Evolutionary conservation across 2,888 invertebrate genomes (phyloP), one percentile per base, ranked within the genome.

Genomic region (Macroteleia sp.): DNA sequence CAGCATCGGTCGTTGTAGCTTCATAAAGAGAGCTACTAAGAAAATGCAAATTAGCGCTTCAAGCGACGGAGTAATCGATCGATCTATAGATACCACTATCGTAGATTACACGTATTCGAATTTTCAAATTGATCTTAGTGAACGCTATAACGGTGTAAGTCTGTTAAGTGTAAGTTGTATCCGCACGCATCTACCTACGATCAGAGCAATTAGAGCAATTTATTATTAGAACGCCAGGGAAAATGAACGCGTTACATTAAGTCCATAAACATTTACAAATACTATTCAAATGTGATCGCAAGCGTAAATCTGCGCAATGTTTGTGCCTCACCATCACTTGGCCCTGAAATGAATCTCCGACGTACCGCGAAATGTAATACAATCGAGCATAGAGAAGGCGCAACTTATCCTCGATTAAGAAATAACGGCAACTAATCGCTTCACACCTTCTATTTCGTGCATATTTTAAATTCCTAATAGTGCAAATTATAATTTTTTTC

Each of bases 301-400:
- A 41, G 50, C 44, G 69, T 69, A 76, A 69, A 67, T 67, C 61
- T 69, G 67, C 41, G 59, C 79, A n/a, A n/a, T n/a, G 50, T 52
- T 61, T 46, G 12, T 44, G 42, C 44, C 16, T 52, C 71, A 73
- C 80, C 75, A 78, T 83, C 76, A 78, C 80, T 77, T 64, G 81
- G 79, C 82, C 82, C 79, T 82, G 82, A 82, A 82, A 82, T 77
- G 74, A 76, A 82, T 82, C 80, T 57, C 67, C n/a, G n/a, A n/a
- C n/a, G n/a, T n/a, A n/a, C n/a, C n/a, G n/a, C n/a, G n/a, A n/a
- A n/a, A n/a, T n/a, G n/a, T n/a, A n/a, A n/a, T n/a, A n/a, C 67
- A 50, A 6, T 30, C 17, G 30, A n/a, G 32, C 8, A 32, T 10
- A 20, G 12, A 36, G 48, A 73, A 42, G 42, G 41, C 46, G 48